Conservation (phyloP, 2,888 invertebrate species). For the Lamellibrachia satsuma region DNA sequence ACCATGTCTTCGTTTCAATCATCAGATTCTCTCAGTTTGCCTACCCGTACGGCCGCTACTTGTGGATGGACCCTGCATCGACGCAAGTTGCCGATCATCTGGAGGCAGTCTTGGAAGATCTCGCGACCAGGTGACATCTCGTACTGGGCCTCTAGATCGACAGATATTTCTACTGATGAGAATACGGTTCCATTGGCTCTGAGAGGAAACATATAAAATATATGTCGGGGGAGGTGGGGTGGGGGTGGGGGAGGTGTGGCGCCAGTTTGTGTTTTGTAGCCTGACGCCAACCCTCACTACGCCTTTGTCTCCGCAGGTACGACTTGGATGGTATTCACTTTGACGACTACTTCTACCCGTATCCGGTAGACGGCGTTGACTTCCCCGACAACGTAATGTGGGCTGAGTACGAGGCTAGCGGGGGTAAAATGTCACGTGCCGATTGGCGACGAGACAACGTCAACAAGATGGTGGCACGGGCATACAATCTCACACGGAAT, state of each 20-base stretch:
- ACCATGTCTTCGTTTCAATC: neutral
- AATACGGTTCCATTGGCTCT: neutral
- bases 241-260: too few relatives aligned
- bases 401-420: slow-evolving; percentile 45
- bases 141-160: neutral
- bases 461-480: slow-evolving; percentile 47
- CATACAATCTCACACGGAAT: slow-evolving; percentile 43
- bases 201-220: too few relatives aligned
- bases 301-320: slow-evolving; percentile 42
- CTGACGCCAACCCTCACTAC: neutral
- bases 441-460: slow-evolving; percentile 60
- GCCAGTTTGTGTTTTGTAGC: neutral
- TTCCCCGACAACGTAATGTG: slow-evolving; percentile 58
- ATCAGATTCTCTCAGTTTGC: neutral
- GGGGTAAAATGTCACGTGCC: slow-evolving; percentile 48
- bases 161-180: neutral
- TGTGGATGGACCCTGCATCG: slow-evolving; percentile 62
- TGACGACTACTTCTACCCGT: slow-evolving; percentile 63
- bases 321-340: slow-evolving; percentile 60
- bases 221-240: too few relatives aligned
- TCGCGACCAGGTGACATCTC: slow-evolving; percentile 48
- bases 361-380: slow-evolving; percentile 49
- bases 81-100: slow-evolving; percentile 49
- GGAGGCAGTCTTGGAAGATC: slow-evolving; percentile 51
- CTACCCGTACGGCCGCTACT: slow-evolving; percentile 50